phyloP scores from a whole-genome alignment of 2,113 vertebrate genomes.

The Salvelinus sp. region DNA sequence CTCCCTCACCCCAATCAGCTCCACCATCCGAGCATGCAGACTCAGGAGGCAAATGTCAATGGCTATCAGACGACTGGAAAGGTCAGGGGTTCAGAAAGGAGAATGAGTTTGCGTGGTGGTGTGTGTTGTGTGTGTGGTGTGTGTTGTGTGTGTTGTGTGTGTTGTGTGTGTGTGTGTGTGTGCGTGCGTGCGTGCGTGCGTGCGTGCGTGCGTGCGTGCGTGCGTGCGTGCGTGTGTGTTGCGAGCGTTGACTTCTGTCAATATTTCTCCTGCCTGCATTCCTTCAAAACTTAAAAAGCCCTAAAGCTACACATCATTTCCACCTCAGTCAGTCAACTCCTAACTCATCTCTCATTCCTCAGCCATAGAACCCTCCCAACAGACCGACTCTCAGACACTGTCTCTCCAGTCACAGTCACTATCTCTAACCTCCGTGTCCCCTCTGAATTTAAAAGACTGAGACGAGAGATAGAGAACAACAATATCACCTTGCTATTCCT shows the following conservation, averaged over 20 bases:
- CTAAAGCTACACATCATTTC: no score
- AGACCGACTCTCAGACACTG: not conserved
- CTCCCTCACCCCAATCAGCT: constrained; percentile 49
- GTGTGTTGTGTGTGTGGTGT: constrained; percentile 44
- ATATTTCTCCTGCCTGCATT: no score
- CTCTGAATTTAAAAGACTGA: not conserved
- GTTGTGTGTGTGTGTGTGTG: not conserved
- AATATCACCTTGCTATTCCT: constrained; percentile 38
- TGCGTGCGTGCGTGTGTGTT: constrained; percentile 28
- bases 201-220: constrained; percentile 42
- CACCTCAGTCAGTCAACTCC: not conserved
- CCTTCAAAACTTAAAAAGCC: no score
- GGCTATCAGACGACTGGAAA: constrained; percentile 70
- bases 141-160: constrained; percentile 38
- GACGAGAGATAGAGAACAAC: not conserved
- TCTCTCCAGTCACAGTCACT: not conserved
- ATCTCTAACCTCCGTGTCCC: not conserved
- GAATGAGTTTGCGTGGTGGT: constrained; percentile 13
- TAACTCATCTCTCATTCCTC: not conserved
- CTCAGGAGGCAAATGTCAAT: constrained; percentile 77
- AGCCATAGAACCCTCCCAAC: not conserved
- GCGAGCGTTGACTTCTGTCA: not conserved
- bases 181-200: constrained; percentile 37
- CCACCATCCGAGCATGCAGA: constrained; percentile 66
- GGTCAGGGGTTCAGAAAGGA: constrained; percentile 75